These are phyloP conservation scores for Canis aureus DNA, from an alignment of 2,113 vertebrate species.

Conservation along the genomic window DNA sequence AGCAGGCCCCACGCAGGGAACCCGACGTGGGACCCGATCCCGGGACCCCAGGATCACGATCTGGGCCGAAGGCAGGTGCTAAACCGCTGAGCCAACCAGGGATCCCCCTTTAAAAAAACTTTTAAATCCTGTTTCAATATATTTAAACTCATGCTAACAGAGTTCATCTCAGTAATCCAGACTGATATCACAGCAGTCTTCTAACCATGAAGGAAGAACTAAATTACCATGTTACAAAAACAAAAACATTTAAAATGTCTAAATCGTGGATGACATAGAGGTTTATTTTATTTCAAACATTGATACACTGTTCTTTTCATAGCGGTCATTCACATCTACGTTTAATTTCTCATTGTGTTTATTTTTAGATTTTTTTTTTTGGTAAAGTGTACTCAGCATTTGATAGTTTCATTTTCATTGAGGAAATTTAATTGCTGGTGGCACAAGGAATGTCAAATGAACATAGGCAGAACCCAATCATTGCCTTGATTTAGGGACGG, in stretches of 20 bases:
- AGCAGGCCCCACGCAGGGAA: no score
- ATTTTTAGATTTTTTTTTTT: background rate
- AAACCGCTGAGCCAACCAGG: no score
- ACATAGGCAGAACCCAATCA: background rate
- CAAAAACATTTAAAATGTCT: background rate
- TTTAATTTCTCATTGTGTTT: background rate
- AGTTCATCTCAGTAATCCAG: background rate
- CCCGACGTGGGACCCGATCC: no score
- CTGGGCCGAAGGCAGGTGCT: no score
- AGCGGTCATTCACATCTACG: background rate
- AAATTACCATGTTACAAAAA: background rate
- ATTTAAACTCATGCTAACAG: background rate
- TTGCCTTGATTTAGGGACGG: background rate
- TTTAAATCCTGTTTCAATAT: background rate
- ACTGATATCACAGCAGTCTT: background rate
- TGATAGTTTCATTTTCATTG: background rate
- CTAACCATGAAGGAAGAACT: background rate
- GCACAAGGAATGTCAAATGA: background rate
- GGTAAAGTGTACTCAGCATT: background rate
- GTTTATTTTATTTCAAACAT: background rate
- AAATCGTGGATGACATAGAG: background rate
- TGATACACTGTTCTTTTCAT: background rate
- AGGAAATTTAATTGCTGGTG: background rate
- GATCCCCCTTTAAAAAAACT: background rate
- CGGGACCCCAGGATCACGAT: no score